These are phyloP conservation scores for Heteromyza rotundicornis DNA, from an alignment of 2,888 invertebrate genomes.

Conservation along the genomic window DNA sequence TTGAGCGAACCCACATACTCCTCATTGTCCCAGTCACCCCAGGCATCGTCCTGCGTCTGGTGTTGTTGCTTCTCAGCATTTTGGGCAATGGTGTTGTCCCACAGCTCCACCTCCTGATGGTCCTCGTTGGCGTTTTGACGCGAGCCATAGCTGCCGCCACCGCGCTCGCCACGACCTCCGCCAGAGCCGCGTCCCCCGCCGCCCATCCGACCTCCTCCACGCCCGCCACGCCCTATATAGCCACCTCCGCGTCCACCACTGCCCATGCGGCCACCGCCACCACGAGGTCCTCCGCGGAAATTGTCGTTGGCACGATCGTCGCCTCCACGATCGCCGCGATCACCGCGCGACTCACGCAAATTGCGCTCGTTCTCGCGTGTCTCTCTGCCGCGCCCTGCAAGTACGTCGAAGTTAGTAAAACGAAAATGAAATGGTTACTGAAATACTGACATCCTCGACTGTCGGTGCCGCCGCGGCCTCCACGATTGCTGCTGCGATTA, in stretches of 20 bases:
- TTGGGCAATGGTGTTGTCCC: conserved; percentile 66
- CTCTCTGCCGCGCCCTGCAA: conserved; percentile 67
- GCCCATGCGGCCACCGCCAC: conserved; percentile 37
- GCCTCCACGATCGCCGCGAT: conserved; percentile 58
- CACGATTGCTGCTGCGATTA: conserved; percentile 60
- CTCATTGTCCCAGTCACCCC: conserved; percentile 86
- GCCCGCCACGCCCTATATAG: conserved; percentile 62
- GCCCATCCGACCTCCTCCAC: conserved; percentile 63
- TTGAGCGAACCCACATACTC: conserved; percentile 94
- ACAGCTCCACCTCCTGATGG: conserved; percentile 65
- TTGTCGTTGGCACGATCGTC: conserved; percentile 45
- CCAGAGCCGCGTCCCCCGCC: conserved; percentile 65
- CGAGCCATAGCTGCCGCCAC: conserved; percentile 45
- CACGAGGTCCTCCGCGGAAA: conserved; percentile 36
- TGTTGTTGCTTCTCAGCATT: conserved; percentile 60
- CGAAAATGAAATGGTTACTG: not conserved
- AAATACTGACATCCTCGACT: conserved; percentile 65
- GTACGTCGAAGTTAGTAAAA: not conserved
- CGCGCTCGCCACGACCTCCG: conserved; percentile 61
- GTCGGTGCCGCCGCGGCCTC: conserved; percentile 63
- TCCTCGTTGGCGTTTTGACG: conserved; percentile 57
- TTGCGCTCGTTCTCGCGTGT: conserved; percentile 71
- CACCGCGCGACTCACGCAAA: conserved; percentile 54
- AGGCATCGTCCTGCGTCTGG: conserved; percentile 62
- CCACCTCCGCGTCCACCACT: conserved; percentile 59